These are phyloP conservation scores for Gobio gobio DNA, from an alignment of 2,113 vertebrate genomes.

Conservation along the genomic window DNA sequence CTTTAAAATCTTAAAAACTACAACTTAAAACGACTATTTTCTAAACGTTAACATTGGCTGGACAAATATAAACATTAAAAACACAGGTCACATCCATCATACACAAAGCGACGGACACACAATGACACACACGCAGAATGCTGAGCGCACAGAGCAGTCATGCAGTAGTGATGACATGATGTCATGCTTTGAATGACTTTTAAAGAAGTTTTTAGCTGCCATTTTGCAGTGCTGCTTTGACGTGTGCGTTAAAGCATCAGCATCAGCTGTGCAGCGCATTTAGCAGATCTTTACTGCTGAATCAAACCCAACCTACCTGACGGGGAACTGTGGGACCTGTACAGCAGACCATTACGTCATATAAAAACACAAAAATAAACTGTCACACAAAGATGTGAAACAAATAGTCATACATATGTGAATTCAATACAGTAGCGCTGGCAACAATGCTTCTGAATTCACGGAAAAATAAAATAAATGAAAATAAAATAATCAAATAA, in stretches of 20 bases:
- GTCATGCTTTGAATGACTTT: constrained; percentile 12
- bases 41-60: neutral
- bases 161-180: constrained; percentile 60
- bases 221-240: neutral
- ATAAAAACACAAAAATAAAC: constrained; percentile 45
- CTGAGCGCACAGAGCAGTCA: constrained; percentile 49
- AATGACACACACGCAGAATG: neutral
- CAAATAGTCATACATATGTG: neutral
- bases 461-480: neutral
- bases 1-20: neutral
- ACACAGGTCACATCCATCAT: neutral
- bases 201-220: neutral
- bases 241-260: neutral
- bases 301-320: constrained; percentile 78
- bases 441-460: neutral
- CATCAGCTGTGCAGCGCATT: neutral
- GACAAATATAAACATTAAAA: neutral
- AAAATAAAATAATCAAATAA: neutral
- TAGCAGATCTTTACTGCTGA: constrained; percentile 8
- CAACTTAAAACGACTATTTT: neutral
- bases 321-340: constrained; percentile 81
- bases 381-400: neutral
- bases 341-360: constrained; percentile 79
- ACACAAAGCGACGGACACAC: neutral
- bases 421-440: neutral